These are phyloP conservation scores for Macrotus californicus DNA, from an alignment of 2,113 vertebrate species.

Conservation along the genomic window DNA sequence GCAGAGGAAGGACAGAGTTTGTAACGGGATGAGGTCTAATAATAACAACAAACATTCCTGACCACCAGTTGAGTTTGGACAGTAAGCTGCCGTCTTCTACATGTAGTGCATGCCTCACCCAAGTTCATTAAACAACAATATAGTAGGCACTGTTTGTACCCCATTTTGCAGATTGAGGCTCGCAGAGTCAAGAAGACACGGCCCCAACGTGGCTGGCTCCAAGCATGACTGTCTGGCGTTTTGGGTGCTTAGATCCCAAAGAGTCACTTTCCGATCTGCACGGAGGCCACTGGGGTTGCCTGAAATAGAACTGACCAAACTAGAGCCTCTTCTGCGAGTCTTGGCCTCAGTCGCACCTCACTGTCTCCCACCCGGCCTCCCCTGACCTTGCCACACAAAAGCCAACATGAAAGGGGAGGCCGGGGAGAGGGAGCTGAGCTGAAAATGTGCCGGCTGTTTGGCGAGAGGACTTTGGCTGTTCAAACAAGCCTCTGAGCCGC, in stretches of 20 bases:
- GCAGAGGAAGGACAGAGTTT: neutral
- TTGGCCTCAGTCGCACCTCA: neutral
- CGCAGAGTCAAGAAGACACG: neutral
- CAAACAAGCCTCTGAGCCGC: neutral
- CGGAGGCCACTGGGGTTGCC: accelerated
- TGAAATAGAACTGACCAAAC: neutral
- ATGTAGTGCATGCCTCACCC: accelerated
- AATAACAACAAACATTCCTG: accelerated
- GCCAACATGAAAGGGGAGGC: neutral
- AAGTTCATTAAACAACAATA: accelerated
- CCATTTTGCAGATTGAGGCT: neutral
- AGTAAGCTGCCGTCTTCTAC: neutral
- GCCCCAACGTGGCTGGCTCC: accelerated
- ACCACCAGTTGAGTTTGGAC: too few relatives aligned
- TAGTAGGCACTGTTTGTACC: neutral
- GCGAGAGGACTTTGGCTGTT: neutral
- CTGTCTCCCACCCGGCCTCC: neutral
- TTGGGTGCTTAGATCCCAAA: accelerated
- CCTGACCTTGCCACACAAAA: neutral
- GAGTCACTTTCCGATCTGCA: neutral
- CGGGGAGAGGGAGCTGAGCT: accelerated
- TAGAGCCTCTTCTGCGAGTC: neutral
- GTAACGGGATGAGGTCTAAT: accelerated
- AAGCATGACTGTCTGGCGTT: neutral
- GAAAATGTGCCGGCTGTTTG: neutral